These are phyloP conservation scores for Neolamprologus longior DNA, from an alignment of 2,113 vertebrate genomes.

Conservation along the genomic window DNA sequence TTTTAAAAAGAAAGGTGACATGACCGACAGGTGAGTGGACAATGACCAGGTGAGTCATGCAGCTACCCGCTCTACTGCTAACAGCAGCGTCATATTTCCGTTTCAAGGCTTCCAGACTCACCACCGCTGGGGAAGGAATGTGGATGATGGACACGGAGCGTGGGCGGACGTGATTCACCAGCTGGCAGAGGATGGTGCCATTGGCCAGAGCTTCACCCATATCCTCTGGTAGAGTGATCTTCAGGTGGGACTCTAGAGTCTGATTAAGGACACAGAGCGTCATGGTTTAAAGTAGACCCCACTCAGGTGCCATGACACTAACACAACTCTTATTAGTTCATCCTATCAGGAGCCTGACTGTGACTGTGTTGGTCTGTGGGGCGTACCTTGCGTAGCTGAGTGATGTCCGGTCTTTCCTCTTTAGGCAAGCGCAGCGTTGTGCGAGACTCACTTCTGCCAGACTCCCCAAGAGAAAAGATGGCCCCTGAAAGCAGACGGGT, in stretches of 20 bases:
- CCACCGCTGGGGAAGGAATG: constrained; percentile 87
- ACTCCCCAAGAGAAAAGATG: constrained; percentile 49
- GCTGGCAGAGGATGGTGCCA: constrained; percentile 82
- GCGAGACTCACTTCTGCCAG: constrained; percentile 67
- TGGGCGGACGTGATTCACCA: constrained; percentile 79
- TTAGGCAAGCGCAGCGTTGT: constrained; percentile 53
- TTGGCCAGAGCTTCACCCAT: constrained; percentile 76
- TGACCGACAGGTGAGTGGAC: neutral
- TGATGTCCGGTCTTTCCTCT: constrained; percentile 69
- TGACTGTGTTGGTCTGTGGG: neutral
- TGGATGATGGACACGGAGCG: constrained; percentile 83
- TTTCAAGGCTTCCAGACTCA: constrained; percentile 51
- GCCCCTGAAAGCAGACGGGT: neutral
- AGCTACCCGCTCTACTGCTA: neutral
- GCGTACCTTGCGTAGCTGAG: constrained; percentile 75
- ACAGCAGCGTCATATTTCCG: neutral
- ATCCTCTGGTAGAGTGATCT: constrained; percentile 72
- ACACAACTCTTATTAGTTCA: neutral
- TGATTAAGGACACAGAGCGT: neutral
- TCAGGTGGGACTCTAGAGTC: constrained; percentile 76
- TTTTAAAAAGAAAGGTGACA: neutral
- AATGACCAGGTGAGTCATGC: neutral
- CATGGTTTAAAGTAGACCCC: rapidly evolving
- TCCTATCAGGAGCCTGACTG: neutral
- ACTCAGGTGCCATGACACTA: neutral